A percentile compares a stretch with the other conserved stretches of the same genome.
Evolutionary conservation across 2,797 vertebrate species (phyloP).

Genomic region (Cyclopterus lumpus): DNA sequence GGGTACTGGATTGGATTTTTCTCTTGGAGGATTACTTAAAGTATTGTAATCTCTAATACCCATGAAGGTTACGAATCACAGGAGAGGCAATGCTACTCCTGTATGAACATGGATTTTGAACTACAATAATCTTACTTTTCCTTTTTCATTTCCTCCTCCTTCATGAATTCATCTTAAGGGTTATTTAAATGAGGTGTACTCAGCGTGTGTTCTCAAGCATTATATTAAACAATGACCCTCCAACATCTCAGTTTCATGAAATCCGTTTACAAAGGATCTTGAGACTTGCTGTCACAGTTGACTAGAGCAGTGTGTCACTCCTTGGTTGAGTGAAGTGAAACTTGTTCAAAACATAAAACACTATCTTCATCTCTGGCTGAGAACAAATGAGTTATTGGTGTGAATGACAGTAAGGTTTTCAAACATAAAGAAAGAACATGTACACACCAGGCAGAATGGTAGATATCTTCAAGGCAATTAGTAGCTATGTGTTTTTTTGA

Average conservation of each 20-base stretch:
- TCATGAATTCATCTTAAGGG: neutral
- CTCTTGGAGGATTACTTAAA: neutral
- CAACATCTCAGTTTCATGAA: neutral
- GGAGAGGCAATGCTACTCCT: neutral
- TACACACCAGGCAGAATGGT: neutral
- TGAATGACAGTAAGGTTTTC: neutral
- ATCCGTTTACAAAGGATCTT: neutral
- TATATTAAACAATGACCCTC: slow-evolving; percentile 3
- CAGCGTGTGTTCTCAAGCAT: neutral
- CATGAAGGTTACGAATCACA: neutral
- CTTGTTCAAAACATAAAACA: neutral
- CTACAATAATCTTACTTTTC: neutral
- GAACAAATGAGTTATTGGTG: neutral
- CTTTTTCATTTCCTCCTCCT: neutral
- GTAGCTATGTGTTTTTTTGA: neutral
- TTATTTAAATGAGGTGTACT: slow-evolving; percentile 11
- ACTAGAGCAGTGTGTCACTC: neutral
- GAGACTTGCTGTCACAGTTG: neutral
- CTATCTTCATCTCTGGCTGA: neutral
- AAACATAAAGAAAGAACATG: neutral
- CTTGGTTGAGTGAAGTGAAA: neutral
- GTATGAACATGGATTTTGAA: neutral
- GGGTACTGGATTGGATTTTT: neutral
- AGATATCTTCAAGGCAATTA: neutral
- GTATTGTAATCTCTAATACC: slow-evolving; percentile 1